These are phyloP conservation scores for Cetoscarus ocellatus DNA, from an alignment of 2,797 vertebrate species.

Conservation along the genomic window DNA sequence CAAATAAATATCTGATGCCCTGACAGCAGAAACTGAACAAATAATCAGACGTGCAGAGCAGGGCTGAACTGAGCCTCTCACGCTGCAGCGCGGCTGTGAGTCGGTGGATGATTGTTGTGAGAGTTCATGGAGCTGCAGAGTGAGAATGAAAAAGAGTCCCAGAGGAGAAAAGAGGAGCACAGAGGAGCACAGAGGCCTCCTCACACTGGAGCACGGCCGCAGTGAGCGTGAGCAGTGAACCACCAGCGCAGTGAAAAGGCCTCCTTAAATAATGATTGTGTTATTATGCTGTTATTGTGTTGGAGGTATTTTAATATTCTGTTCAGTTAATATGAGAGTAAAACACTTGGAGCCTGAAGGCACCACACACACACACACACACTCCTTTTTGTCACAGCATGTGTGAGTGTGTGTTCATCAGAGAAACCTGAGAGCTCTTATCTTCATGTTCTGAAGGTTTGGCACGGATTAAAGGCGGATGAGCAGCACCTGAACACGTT, in stretches of 20 bases:
- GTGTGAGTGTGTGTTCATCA: slow-evolving; percentile 1
- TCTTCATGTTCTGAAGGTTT: not conserved
- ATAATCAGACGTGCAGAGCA: not conserved
- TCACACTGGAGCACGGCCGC: not conserved
- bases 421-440: slow-evolving; percentile 8
- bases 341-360: slow-evolving; percentile 1
- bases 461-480: slow-evolving; percentile 6
- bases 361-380: not conserved
- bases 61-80: too few relatives aligned
- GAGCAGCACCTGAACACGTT: slow-evolving; percentile 4
- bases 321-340: not conserved
- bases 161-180: slow-evolving; percentile 17
- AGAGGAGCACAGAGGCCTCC: not conserved
- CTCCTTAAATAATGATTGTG: not conserved
- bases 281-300: not conserved
- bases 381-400: not conserved
- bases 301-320: slow-evolving; percentile 7
- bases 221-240: not conserved
- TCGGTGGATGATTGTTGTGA: not conserved
- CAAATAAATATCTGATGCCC: too few relatives aligned
- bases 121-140: slow-evolving; percentile 3
- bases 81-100: not conserved
- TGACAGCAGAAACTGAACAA: too few relatives aligned
- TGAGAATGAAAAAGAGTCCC: slow-evolving; percentile 17
- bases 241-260: not conserved